Evolutionary conservation across 2,113 vertebrate genomes (phyloP), one percentile per base, ranked within the genome.

Genomic region (Ammodytes marinus): DNA sequence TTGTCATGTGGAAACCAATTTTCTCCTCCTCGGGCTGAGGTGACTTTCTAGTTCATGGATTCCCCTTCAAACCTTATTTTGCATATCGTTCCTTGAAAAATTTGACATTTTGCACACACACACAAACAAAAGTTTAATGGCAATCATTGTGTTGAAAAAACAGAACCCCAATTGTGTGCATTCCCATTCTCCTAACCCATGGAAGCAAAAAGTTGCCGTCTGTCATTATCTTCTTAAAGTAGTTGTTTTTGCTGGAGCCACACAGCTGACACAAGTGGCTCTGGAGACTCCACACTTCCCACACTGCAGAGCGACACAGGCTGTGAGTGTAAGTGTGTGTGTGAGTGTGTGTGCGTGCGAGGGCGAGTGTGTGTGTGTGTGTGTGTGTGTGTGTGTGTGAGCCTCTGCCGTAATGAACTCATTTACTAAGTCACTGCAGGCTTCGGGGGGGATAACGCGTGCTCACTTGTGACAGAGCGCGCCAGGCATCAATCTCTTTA

Each of bases 401-500:
- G 79, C 80, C 73, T 57, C 67, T 55, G 83, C 84, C 49, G 77
- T 94, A 93, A 95, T 94, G 92, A 94, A 91, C 90, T 93, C 86
- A 92, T 94, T 94, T 92, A 91, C 93, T 93, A 91, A 94, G 92
- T 93, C 86, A 82, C 79, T 85, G 87, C 84, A 64, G 86, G 82
- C 92, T 87, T 87, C 79, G 14, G 69, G 78, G 27, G 85, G 87
- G 90, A 88, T 83, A 87, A 75, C 89, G 88, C 54, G 88, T 91
- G 88, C 89, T 92, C 80, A 64, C 39, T 85, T 86, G 87, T 92
- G 92, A 93, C 90, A 88, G 86, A 88, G 82, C 87, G 82, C 87
- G 86, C 87, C 86, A 74, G 77, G 76, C 92, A 95, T 93, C 94
- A 92, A 91, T 95, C 94, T 93, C 84, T 91, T 87, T 95, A 94